Evolutionary conservation across 2,888 invertebrate genomes (phyloP).

Genomic region (Psylliodes chrysocephalus): DNA sequence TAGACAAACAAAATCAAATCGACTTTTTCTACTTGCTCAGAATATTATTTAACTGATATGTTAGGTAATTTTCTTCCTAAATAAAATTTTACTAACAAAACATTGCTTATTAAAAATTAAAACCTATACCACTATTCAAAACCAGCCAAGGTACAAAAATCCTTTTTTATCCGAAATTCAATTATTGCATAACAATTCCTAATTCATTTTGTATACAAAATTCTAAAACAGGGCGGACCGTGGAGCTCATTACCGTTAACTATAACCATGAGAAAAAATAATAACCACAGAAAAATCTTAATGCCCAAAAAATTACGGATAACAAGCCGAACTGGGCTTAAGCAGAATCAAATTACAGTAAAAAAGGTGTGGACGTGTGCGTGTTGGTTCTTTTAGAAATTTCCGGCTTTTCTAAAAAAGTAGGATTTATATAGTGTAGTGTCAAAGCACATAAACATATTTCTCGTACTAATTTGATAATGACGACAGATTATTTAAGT

Average conservation of each 20-base stretch:
- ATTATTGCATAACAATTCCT: constrained; percentile 22
- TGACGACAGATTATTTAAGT: too few relatives aligned
- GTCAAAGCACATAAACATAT: background rate
- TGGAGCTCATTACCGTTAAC: constrained; percentile 27
- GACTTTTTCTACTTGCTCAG: too few relatives aligned
- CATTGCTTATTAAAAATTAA: background rate
- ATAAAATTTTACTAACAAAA: too few relatives aligned
- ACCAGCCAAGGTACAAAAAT: constrained; percentile 8
- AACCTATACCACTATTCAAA: background rate
- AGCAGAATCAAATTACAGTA: constrained; percentile 28
- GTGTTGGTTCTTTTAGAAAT: constrained; percentile 23
- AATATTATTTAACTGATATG: too few relatives aligned
- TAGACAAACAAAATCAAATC: too few relatives aligned
- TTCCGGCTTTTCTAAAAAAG: constrained; percentile 26
- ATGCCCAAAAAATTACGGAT: constrained; percentile 31
- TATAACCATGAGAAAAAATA: constrained; percentile 29
- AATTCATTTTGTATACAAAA: constrained; percentile 23
- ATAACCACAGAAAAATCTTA: constrained; percentile 29
- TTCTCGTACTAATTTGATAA: too few relatives aligned
- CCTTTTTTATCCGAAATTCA: constrained; percentile 4
- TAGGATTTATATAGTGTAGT: constrained; percentile 4
- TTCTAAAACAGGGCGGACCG: constrained; percentile 18
- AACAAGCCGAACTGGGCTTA: constrained; percentile 28
- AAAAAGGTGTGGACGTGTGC: constrained; percentile 34
- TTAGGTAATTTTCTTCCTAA: too few relatives aligned